Evolutionary conservation across 2,797 vertebrate genomes (phyloP).

Genomic region (Pangasius sanitwongsei): DNA sequence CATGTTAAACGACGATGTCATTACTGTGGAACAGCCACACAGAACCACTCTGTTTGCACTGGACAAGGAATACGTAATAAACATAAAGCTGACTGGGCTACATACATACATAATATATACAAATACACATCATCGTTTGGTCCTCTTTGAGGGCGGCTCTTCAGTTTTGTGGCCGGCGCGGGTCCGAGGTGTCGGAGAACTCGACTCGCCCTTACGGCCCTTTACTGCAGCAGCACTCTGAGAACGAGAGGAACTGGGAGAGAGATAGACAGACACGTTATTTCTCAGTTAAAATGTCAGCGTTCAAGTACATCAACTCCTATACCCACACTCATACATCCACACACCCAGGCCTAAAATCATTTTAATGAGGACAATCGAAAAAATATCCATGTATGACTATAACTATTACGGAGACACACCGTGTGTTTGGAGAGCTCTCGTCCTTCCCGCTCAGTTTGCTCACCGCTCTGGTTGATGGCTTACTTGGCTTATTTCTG

Average conservation of each 20-base stretch:
- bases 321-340: neutral
- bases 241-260: conserved; percentile 76
- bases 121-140: conserved; percentile 72
- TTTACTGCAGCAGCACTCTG: conserved; percentile 74
- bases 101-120: neutral
- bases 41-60: neutral
- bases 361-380: neutral
- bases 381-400: too few species aligned
- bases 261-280: neutral
- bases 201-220: conserved; percentile 84
- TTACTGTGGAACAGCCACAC: neutral
- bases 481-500: conserved; percentile 89
- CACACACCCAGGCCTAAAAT: neutral
- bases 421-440: conserved; percentile 73
- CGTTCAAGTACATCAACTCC: neutral
- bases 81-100: conserved; percentile 2
- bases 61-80: neutral
- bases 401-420: conserved; percentile 35
- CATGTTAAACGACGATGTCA: neutral
- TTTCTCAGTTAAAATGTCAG: neutral
- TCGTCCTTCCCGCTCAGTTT: conserved; percentile 80
- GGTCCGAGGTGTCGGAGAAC: conserved; percentile 81
- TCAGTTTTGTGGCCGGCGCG: conserved; percentile 85
- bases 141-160: conserved; percentile 83
- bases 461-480: conserved; percentile 83